Evolutionary conservation across 2,113 vertebrate genomes (phyloP).

Genomic region (Muntiacus muntjak): DNA sequence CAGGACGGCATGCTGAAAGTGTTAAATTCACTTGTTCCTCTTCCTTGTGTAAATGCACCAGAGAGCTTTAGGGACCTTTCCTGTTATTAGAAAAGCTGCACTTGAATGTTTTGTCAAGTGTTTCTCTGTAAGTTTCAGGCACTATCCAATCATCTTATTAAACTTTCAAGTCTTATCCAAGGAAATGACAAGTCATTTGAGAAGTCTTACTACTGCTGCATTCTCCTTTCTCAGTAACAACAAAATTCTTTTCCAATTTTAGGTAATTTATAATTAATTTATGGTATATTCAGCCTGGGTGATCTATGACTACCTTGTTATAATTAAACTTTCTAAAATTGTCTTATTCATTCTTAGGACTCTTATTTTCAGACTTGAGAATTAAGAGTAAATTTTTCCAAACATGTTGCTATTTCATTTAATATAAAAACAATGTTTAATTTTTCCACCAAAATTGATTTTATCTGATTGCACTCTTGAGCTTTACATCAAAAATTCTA

Average conservation of each 20-base stretch:
- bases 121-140: not conserved
- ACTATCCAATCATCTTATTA: not conserved
- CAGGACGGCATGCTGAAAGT: not conserved
- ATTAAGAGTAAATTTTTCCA: not conserved
- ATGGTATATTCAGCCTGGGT: not conserved
- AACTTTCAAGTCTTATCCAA: not conserved
- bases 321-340: not conserved
- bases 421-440: not conserved
- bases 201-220: not conserved
- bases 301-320: not conserved
- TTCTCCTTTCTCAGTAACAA: not conserved
- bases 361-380: conserved; percentile 11
- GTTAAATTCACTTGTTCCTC: not conserved
- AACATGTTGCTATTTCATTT: not conserved
- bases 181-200: not conserved
- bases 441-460: not conserved
- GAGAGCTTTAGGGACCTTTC: not conserved
- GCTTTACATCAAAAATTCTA: not conserved
- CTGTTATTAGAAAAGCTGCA: not conserved
- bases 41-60: not conserved
- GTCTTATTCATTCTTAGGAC: not conserved
- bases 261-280: not conserved
- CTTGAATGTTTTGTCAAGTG: not conserved
- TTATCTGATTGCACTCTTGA: not conserved
- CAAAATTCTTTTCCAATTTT: not conserved